phyloP scores from a whole-genome alignment of 2,797 vertebrate species.

The Pteronotus mesoamericanus region DNA sequence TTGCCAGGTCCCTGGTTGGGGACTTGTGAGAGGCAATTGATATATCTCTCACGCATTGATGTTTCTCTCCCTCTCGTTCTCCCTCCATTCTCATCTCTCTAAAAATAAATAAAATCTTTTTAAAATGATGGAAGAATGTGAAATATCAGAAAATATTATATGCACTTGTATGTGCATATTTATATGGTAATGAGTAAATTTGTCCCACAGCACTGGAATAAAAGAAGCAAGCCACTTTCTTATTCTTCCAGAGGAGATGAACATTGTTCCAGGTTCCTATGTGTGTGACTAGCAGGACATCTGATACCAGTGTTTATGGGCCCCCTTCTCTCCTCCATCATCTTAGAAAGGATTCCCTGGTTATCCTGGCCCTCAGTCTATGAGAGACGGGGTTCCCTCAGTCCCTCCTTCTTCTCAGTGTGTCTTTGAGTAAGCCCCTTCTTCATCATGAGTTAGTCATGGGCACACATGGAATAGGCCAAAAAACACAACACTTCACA shows the following conservation, averaged over 20 bases:
- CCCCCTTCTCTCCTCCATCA: not conserved
- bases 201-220: not conserved
- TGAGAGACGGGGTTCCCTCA: not conserved
- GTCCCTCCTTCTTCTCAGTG: not conserved
- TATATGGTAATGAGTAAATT: not conserved
- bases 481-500: not conserved
- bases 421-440: not conserved
- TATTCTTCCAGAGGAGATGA: not conserved
- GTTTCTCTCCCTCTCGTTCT: not conserved
- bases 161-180: not conserved
- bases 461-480: not conserved
- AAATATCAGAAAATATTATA: not conserved
- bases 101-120: not conserved
- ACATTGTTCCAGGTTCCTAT: not conserved
- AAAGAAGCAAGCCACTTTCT: not conserved
- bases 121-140: not conserved
- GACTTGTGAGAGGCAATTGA: not conserved
- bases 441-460: not conserved
- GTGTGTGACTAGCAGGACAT: not conserved
- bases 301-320: not conserved
- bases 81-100: too few relatives aligned
- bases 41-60: not conserved
- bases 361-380: not conserved
- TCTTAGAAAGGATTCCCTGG: not conserved
- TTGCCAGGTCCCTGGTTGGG: not conserved